A percentile compares a stretch with the other conserved stretches of the same genome.
Conservation (phyloP, 2,797 vertebrate genomes). For the Menidia menidia region DNA sequence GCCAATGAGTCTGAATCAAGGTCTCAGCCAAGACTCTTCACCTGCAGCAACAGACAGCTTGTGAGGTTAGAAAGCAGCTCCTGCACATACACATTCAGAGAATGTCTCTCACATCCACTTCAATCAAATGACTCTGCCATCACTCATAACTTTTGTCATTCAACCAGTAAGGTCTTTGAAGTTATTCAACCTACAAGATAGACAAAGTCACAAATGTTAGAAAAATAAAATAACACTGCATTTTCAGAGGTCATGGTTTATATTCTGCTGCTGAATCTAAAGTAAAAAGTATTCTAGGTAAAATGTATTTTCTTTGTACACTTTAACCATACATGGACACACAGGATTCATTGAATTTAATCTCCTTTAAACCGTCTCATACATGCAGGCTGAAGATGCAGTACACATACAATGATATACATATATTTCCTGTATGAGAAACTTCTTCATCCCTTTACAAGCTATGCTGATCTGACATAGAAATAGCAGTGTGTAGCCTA, state of each 20-base stretch:
- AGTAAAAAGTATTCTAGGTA: neutral
- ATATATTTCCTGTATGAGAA: constrained; percentile 30
- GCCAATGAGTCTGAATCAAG: constrained; percentile 71
- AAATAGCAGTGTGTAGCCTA: constrained; percentile 78
- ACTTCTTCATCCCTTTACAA: constrained; percentile 55
- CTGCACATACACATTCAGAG: constrained; percentile 11
- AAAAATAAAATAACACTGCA: neutral
- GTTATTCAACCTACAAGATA: neutral
- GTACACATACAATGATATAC: neutral
- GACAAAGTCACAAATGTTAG: neutral
- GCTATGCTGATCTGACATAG: constrained; percentile 76
- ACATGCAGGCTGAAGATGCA: constrained; percentile 10
- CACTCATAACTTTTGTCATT: constrained; percentile 61
- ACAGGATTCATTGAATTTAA: neutral
- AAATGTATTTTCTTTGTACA: constrained; percentile 3
- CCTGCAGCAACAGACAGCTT: constrained; percentile 79
- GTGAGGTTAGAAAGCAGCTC: constrained; percentile 51
- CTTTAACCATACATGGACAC: neutral
- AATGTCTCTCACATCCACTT: constrained; percentile 25
- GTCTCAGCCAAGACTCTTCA: constrained; percentile 77
- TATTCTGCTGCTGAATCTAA: neutral
- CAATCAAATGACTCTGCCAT: constrained; percentile 68
- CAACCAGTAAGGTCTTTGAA: constrained; percentile 72
- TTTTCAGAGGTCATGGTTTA: neutral
- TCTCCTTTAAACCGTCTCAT: constrained; percentile 15